Base-by-base conservation (phyloP, 2,797 vertebrate species). In the Anabas testudineus region DNA sequence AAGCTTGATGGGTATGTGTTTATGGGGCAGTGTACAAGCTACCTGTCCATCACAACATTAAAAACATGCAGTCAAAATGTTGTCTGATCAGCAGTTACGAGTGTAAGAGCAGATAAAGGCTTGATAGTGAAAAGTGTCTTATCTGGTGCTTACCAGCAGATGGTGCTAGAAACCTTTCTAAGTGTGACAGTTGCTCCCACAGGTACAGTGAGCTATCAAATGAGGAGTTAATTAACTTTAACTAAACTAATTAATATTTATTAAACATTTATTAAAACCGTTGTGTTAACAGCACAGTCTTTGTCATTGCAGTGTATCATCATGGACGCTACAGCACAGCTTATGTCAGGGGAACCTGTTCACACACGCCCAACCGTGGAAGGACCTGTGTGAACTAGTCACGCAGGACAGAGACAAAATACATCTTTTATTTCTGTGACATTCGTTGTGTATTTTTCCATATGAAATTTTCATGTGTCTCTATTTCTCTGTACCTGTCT, bases 91-190 rank as follows among this genome's bases (percentile, higher is more conserved):
- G 3, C 16, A 13, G 41, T 14, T 2, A 15, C 4, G 8, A 32
- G 8, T 32, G 32, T 34, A 26, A 26, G 3, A 7, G 10, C 10
- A 34, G 32, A 3, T 3, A 34, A 34, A 34, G 32, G 3, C 32
- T 3, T 7, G 3, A 34, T 34, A 32, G 7, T 34, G 34, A n/a
- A n/a, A 34, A 34, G 32, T 34, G 37, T 14, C 3, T 3, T 41
- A 16, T 41, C 37, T 41, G 15, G 5, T 41, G 14, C 58, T 51
- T 5, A 55, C 64, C 76, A 75, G 53, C 19, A 76, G 80, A 54
- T 63, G 80, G 65, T 5, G 59, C 30, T 43, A 58, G 16, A 61
- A 8, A 34, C 3, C 0, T 51, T 65, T 59, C 1, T n/a, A 32
- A 6, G 7, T 10, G 3, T 5, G 47, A 18, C 13, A 28, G 14